Base-by-base conservation (phyloP, 1,140 invertebrate genomes). In the Pinna nobilis region DNA sequence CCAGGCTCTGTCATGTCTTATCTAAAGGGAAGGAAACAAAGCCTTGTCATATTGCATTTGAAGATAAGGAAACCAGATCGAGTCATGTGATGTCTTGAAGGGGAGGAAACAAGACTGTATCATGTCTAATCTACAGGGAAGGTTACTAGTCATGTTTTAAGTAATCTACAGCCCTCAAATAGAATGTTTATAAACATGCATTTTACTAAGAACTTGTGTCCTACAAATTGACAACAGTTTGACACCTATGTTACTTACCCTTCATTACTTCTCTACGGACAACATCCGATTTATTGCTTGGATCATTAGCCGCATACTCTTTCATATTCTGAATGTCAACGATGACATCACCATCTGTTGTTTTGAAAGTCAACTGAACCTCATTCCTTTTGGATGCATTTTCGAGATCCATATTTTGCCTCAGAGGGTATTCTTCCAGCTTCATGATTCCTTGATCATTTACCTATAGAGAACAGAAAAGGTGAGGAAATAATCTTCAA, bases 341-440 rank as follows among this genome's bases (percentile, higher is more conserved):
- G 37, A 60, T 50, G 23, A 55, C 59, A 9, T 66, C 63, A 13
- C 18, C 28, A 51, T 61, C 44, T 32, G 25, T 23, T 15, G 66
- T 28, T 25, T 25, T 15, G 5, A 61, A 61, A 6, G 0, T 25
- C 3, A 37, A 41, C 1, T 37, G 20, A 13, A 20, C 57, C n/a
- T 49, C 6, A 44, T 60, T 65, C 3, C 60, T 66, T 30, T 51
- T 73, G 23, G 59, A 50, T 0, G 63, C 63, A 30, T 41, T 60
- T 11, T 73, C 70, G 1, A 73, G 55, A 18, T 39, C 47, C 70
- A 73, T 73, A 28, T 73, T 73, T 1, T 39, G 3, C 5, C 50
- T 18, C 15, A 57, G 32, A 20, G 70, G 70, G 33, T 66, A 73
- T 18, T 49, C 20, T 33, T 44, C 41, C 0, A 73, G 37, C 39